These are phyloP conservation scores for Diogma glabrata DNA, from an alignment of 2,888 invertebrate species.

Conservation along the genomic window DNA sequence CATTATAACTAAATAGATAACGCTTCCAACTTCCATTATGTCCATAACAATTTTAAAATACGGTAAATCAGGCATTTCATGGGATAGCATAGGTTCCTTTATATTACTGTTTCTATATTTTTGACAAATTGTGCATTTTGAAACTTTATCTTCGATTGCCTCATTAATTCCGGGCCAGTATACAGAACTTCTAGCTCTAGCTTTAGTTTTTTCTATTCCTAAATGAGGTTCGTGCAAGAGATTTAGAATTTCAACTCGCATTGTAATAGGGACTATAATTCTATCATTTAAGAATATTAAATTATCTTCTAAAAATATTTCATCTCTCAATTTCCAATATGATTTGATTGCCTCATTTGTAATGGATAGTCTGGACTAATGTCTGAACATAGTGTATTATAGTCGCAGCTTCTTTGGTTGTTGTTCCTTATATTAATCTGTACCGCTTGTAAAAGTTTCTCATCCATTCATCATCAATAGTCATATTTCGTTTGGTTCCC, in stretches of 20 bases:
- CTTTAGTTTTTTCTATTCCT: constrained; percentile 8
- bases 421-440: too few relatives aligned
- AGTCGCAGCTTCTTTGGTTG: too few relatives aligned
- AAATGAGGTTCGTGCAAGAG: constrained; percentile 8
- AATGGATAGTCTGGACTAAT: too few relatives aligned
- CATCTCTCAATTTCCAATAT: constrained; percentile 10
- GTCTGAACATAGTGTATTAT: too few relatives aligned
- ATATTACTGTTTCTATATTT: not conserved
- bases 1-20: too few relatives aligned
- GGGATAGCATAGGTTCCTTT: not conserved
- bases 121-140: not conserved
- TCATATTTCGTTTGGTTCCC: too few relatives aligned
- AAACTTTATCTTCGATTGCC: not conserved
- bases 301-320: not conserved
- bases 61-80: not conserved
- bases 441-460: too few relatives aligned
- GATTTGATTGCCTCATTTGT: not conserved
- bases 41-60: not conserved
- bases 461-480: too few relatives aligned
- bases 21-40: too few relatives aligned
- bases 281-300: not conserved
- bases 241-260: not conserved
- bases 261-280: not conserved
- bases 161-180: not conserved
- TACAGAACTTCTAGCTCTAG: constrained; percentile 6